These are phyloP conservation scores for Solea senegalensis DNA, from an alignment of 2,113 vertebrate genomes.

Conservation along the genomic window DNA sequence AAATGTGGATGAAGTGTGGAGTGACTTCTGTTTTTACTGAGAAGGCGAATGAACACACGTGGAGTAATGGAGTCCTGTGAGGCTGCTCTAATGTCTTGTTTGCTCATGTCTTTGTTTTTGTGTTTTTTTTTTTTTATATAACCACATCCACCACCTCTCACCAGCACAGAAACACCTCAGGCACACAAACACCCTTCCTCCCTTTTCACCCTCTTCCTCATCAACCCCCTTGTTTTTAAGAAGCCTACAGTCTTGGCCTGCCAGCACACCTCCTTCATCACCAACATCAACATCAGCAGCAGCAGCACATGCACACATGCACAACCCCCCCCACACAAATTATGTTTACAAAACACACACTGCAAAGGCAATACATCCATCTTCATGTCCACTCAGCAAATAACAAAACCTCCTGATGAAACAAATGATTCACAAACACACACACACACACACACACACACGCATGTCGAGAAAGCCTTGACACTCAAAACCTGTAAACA, in stretches of 20 bases:
- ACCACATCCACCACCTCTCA: constrained; percentile 18
- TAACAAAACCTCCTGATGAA: constrained; percentile 47
- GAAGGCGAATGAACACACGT: not conserved
- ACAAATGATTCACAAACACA: constrained; percentile 27
- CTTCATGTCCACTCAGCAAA: constrained; percentile 33
- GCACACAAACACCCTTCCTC: constrained; percentile 15
- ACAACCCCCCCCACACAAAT: constrained; percentile 27
- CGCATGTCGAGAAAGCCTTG: constrained; percentile 5
- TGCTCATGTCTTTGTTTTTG: not conserved
- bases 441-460: constrained; percentile 35
- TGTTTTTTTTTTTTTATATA: constrained; percentile 49
- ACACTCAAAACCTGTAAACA: constrained; percentile 57
- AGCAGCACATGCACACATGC: constrained; percentile 1
- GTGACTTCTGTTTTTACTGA: constrained; percentile 6
- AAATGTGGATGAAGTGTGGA: constrained; percentile 1
- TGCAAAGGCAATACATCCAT: constrained; percentile 23
- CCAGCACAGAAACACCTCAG: constrained; percentile 29
- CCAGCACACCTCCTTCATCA: constrained; percentile 39
- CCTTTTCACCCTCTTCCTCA: constrained; percentile 21
- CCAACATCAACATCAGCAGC: constrained; percentile 28
- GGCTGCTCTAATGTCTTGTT: not conserved
- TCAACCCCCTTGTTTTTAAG: not conserved
- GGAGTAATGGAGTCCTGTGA: constrained; percentile 7
- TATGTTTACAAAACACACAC: constrained; percentile 37
- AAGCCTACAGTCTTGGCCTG: constrained; percentile 46